Conservation (phyloP, 2,888 invertebrate genomes). For the Eristalinus sepulchralis region DNA sequence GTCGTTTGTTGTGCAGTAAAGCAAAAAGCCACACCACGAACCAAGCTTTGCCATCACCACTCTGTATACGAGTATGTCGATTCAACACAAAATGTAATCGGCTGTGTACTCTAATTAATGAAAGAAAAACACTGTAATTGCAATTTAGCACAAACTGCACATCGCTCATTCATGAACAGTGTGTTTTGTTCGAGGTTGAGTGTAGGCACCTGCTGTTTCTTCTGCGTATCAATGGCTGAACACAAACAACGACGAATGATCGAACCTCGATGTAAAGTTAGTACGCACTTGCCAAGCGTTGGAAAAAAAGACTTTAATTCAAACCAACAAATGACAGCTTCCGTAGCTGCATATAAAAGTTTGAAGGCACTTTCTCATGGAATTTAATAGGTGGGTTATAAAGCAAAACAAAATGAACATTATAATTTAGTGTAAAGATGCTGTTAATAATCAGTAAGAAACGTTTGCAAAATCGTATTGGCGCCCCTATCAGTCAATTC, state of each 20-base stretch:
- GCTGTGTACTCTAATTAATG: background rate
- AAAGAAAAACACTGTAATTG: background rate
- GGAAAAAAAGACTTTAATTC: no score
- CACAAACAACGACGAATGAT: background rate
- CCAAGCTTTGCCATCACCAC: background rate
- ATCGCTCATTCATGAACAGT: background rate
- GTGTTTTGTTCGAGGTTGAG: background rate
- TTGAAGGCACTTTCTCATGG: no score
- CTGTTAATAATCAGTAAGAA: no score
- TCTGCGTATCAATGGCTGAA: background rate
- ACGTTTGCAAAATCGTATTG: no score
- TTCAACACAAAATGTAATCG: background rate
- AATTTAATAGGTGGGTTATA: no score
- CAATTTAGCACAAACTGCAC: background rate
- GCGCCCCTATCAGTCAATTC: no score
- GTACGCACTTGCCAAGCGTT: background rate
- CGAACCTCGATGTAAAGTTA: background rate
- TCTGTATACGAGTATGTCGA: background rate
- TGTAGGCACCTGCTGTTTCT: background rate
- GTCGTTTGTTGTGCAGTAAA: background rate
- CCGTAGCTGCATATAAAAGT: no score
- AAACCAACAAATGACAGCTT: no score
- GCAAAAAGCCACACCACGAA: no score
- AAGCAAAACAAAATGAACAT: no score
- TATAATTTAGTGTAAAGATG: no score